Conservation (phyloP, 1,140 invertebrate species). For the Drosophila kepulauana region DNA sequence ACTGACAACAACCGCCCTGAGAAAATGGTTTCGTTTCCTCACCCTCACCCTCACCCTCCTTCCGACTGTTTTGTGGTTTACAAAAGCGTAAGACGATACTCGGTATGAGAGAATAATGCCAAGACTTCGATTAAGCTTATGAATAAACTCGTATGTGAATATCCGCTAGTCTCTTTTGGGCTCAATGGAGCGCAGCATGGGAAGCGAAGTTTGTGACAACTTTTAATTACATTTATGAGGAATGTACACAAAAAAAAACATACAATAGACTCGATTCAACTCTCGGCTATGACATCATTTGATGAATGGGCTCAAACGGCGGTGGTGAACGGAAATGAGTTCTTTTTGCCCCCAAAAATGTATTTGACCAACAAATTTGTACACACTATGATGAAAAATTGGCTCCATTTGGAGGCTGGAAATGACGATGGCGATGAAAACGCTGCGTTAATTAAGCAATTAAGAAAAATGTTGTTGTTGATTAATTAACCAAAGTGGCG, state of each 20-base stretch:
- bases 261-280: slow-evolving; percentile 18
- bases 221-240: slow-evolving; percentile 73
- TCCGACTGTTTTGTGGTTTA: neutral
- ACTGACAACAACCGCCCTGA: slow-evolving; percentile 27
- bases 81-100: slow-evolving; percentile 43
- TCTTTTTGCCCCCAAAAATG: slow-evolving; percentile 39
- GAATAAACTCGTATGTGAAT: slow-evolving; percentile 30
- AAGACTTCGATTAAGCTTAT: slow-evolving; percentile 17
- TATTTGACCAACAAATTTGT: slow-evolving; percentile 51
- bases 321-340: slow-evolving; percentile 61
- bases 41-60: neutral
- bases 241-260: slow-evolving; percentile 7
- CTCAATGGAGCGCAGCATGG: slow-evolving; percentile 47
- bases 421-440: slow-evolving; percentile 39
- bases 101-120: slow-evolving; percentile 23
- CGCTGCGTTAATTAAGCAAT: slow-evolving; percentile 67
- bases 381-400: slow-evolving; percentile 9
- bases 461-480: slow-evolving; percentile 60
- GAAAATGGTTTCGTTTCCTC: slow-evolving; percentile 15
- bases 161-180: slow-evolving; percentile 20
- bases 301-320: slow-evolving; percentile 49
- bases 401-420: slow-evolving; percentile 19
- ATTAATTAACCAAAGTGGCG: slow-evolving; percentile 63
- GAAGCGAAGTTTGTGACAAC: slow-evolving; percentile 65
- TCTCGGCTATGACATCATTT: slow-evolving; percentile 47